A percentile compares a stretch with the other conserved stretches of the same genome.
phyloP scores from a whole-genome alignment of 2,797 vertebrate species.

The Acanthiza pusilla region DNA sequence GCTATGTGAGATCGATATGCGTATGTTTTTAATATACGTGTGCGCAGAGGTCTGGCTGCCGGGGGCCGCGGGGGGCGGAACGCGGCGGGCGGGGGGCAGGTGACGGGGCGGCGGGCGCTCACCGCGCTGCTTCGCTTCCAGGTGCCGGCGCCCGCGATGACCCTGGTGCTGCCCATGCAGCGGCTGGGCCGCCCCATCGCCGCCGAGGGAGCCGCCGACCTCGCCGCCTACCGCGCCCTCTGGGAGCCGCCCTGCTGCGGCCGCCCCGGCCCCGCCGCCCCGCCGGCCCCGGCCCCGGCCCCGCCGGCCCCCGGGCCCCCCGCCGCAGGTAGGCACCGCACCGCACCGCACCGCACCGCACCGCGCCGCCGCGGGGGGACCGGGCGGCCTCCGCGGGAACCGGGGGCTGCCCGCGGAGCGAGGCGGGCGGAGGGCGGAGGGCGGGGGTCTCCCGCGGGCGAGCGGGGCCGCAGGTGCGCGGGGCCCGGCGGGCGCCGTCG shows the following conservation, averaged over 20 bases:
- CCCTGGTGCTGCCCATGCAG: conserved; percentile 95
- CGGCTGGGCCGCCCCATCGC: conserved; percentile 86
- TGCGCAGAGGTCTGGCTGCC: background rate
- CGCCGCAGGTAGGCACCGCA: background rate
- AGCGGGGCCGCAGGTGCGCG: conserved; percentile 1
- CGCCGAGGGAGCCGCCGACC: conserved; percentile 82
- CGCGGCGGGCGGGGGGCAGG: background rate
- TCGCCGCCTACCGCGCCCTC: conserved; percentile 80
- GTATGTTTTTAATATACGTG: background rate
- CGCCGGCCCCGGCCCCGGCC: background rate
- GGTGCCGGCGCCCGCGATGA: conserved; percentile 76
- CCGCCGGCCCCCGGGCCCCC: background rate
- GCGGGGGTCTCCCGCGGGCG: background rate
- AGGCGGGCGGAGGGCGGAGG: background rate
- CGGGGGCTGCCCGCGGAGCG: background rate
- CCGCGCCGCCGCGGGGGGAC: background rate
- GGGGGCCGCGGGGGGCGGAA: background rate
- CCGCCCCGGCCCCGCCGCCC: conserved; percentile 62
- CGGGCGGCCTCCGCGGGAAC: background rate
- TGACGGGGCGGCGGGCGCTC: background rate
- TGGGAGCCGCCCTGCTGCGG: conserved; percentile 85
- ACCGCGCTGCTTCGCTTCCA: conserved; percentile 13
- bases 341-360: background rate
- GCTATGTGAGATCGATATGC: background rate
- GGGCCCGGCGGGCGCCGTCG: background rate